Base-by-base conservation (phyloP, 2,888 invertebrate species). In the Drosophila testacea region DNA sequence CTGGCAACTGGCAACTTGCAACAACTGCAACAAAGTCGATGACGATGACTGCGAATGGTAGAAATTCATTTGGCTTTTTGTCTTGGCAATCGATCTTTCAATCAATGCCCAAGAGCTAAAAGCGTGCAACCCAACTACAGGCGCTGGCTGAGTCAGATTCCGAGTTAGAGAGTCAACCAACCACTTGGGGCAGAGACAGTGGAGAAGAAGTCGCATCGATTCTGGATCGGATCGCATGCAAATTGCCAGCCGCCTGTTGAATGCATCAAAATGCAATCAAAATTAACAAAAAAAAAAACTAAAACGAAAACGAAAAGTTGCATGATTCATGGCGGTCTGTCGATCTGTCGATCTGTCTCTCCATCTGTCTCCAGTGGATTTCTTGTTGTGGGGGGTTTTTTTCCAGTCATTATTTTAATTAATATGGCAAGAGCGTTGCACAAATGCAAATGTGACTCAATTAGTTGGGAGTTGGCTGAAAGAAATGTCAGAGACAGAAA, bases 261-360 rank as follows among this genome's bases (percentile, higher is more conserved):
- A 83, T 88, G 88, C 90, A 90, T 87, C 90, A 90, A 88, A 88
- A 88, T 90, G 85, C 88, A 88, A 88, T 88, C 88, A 88, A 88
- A 88, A 87, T 90, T 89, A 90, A 83, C 73, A 64, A 80, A 69
- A 73, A 59, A 64, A 52, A n/a, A 27, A 50, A 55, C 13, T 1
- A 4, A 13, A 28, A 16, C 22, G n/a, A 38, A 47, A 51, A 13
- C n/a, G 38, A 72, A 48, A 54, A 38, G 41, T 64, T 78, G 54
- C 76, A 78, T 76, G 76, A 76, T 62, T 76, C 76, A 78, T 69
- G 79, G 65, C 80, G 65, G 73, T 68, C 68, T 56, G 22, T 34
- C 16, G 44, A 34, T 68, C 68, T 56, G 22, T 34, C 16, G 44
- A 34, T 50, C 7, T 3, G 1, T 9, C 27, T 32, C 3, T 16